Conservation (phyloP, 2,888 invertebrate species). For the Palloptera scutellata region DNA sequence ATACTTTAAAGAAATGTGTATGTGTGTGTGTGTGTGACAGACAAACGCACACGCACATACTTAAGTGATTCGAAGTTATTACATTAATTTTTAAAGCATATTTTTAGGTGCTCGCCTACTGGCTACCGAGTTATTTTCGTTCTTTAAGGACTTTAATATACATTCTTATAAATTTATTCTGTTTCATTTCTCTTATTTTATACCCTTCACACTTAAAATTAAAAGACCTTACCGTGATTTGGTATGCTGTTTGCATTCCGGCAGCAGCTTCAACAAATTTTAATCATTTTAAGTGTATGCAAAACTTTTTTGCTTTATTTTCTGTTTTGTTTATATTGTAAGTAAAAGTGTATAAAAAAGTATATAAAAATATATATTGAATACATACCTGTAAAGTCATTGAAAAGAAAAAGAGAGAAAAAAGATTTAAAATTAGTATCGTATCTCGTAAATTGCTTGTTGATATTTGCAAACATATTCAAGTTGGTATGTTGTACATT, state of each 20-base stretch:
- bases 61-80: too few species aligned
- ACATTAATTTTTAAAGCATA: too few species aligned
- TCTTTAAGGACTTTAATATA: too few species aligned
- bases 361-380: conserved; percentile 10
- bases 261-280: neutral
- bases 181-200: too few species aligned
- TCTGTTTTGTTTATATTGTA: too few species aligned
- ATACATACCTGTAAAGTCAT: conserved; percentile 41
- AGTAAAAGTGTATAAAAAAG: neutral
- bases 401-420: conserved; percentile 24
- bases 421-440: conserved; percentile 25
- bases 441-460: neutral
- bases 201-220: too few species aligned
- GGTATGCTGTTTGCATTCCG: neutral
- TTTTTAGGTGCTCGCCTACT: too few species aligned
- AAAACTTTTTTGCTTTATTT: conserved; percentile 2
- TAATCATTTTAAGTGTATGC: neutral
- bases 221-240: conserved; percentile 1
- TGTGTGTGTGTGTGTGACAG: too few species aligned
- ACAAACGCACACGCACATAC: too few species aligned
- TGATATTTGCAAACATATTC: conserved; percentile 1
- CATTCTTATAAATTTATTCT: too few species aligned
- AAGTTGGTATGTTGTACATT: neutral
- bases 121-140: too few species aligned
- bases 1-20: neutral